Percentiles rank a stretch among this genome's conserved stretches.
These are phyloP conservation scores for Coccyzus lansbergi DNA, from an alignment of 2,797 vertebrate species.

Conservation along the genomic window DNA sequence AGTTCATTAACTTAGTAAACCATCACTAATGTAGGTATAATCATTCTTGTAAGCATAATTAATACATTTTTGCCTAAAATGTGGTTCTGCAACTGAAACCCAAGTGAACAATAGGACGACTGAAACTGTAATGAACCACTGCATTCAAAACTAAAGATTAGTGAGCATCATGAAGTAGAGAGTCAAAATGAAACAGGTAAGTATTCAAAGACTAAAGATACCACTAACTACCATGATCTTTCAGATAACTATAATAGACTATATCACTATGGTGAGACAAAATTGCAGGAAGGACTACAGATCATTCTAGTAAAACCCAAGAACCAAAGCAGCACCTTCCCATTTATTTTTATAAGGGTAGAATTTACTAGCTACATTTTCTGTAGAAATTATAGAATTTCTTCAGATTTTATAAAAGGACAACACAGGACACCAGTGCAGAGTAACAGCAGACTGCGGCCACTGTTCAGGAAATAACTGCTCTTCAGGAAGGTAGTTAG, in stretches of 20 bases:
- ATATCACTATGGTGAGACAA: background rate
- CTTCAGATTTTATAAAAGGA: background rate
- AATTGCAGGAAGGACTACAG: conserved; percentile 2
- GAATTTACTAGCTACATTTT: background rate
- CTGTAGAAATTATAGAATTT: background rate
- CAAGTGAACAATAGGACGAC: conserved; percentile 49
- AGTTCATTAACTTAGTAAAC: conserved; percentile 75
- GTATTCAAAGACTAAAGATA: conserved; percentile 10
- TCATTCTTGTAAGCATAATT: conserved; percentile 64
- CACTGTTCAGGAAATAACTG: background rate
- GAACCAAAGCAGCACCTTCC: background rate
- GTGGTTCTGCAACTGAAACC: conserved; percentile 55
- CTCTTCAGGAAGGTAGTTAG: background rate
- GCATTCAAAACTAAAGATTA: conserved; percentile 17
- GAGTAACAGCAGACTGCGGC: background rate
- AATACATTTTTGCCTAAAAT: conserved; percentile 73
- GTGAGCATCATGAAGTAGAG: background rate
- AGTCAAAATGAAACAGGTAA: conserved; percentile 23
- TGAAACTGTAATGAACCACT: background rate
- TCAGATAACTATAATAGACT: background rate
- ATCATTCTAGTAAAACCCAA: background rate
- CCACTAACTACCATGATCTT: background rate
- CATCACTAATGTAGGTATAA: conserved; percentile 67
- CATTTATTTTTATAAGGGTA: background rate
- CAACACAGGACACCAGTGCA: background rate